Percentiles rank a stretch among this genome's conserved stretches.
Evolutionary conservation across 2,113 vertebrate species (phyloP).

Genomic region (Zosterops pallidus): DNA sequence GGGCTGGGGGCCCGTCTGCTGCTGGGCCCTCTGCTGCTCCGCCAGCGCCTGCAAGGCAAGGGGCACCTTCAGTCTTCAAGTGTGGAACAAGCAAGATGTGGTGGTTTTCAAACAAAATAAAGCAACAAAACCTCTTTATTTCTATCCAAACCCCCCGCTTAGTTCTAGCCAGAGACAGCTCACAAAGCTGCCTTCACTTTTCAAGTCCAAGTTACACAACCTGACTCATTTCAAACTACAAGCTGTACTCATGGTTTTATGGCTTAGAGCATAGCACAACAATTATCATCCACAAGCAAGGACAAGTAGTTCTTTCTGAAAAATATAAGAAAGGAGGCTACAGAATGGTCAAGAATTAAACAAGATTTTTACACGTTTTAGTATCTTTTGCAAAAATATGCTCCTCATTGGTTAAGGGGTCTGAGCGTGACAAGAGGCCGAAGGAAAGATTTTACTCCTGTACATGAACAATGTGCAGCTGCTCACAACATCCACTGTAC

Average conservation of each 20-base stretch:
- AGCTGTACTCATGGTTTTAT: background rate
- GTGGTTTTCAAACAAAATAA: background rate
- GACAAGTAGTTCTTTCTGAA: background rate
- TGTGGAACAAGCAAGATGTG: background rate
- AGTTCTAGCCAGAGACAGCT: background rate
- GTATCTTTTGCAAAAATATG: background rate
- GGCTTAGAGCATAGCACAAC: background rate
- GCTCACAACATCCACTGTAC: background rate
- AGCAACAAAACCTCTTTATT: background rate
- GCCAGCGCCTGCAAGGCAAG: slow-evolving; percentile 80
- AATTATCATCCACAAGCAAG: background rate
- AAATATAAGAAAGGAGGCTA: background rate
- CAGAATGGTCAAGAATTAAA: background rate
- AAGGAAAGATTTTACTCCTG: background rate
- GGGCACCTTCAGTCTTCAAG: background rate
- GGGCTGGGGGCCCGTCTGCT: slow-evolving; percentile 79
- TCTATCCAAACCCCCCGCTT: background rate
- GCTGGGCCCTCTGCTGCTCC: slow-evolving; percentile 88
- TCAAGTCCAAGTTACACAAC: background rate
- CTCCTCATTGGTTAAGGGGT: background rate
- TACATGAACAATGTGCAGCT: background rate
- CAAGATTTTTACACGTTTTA: background rate
- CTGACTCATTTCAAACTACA: background rate
- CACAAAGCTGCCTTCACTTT: background rate
- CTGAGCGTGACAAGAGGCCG: background rate